A percentile compares a stretch with the other conserved stretches of the same genome.
Evolutionary conservation across 1,140 invertebrate species (phyloP).

Genomic region (Bombus vancouverensis): DNA sequence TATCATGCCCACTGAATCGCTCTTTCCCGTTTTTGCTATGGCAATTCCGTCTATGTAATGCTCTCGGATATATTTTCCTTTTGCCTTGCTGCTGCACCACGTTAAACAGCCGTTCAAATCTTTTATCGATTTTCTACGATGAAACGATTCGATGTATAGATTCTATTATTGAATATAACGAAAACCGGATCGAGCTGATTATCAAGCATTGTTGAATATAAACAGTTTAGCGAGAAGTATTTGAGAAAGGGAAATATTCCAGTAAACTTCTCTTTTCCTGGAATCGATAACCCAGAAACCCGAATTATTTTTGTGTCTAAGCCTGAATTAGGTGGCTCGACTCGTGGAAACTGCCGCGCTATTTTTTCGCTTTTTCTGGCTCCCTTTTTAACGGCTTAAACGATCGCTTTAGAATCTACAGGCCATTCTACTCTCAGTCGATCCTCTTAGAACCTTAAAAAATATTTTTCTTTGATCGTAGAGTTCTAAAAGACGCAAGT

Average conservation of each 20-base stretch:
- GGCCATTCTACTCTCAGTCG: not conserved
- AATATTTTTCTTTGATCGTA: not conserved
- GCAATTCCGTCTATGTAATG: not conserved
- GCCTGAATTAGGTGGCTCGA: not conserved
- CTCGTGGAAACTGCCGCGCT: not conserved
- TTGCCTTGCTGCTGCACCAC: too few species aligned
- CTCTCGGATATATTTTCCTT: not conserved
- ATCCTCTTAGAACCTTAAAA: not conserved
- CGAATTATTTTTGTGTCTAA: constrained; percentile 29
- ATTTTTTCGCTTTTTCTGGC: constrained; percentile 3
- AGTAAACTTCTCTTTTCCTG: not conserved
- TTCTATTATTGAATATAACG: too few species aligned
- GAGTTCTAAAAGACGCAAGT: not conserved
- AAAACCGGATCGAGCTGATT: not conserved
- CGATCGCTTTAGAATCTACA: not conserved
- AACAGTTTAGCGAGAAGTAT: not conserved
- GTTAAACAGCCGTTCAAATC: not conserved
- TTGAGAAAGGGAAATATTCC: not conserved
- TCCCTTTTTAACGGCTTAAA: not conserved
- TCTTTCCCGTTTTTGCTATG: not conserved
- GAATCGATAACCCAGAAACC: constrained; percentile 42
- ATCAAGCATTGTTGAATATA: not conserved
- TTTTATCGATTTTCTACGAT: not conserved
- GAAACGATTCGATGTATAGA: not conserved
- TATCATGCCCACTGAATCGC: not conserved